A percentile compares a stretch with the other conserved stretches of the same genome.
phyloP scores from a whole-genome alignment of 2,113 vertebrate species.

The Sander lucioperca region DNA sequence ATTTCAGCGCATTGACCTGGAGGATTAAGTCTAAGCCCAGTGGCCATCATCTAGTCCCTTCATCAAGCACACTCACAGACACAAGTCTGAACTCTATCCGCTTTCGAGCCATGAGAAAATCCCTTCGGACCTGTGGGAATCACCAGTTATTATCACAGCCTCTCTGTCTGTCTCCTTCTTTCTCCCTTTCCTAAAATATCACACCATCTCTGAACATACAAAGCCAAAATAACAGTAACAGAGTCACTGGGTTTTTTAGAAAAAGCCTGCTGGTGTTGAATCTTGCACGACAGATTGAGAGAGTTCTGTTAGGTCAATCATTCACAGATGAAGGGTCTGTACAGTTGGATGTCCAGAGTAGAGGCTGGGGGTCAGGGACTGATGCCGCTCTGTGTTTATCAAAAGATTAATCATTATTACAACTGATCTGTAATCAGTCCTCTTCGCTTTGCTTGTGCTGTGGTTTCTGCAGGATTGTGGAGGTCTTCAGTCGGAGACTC shows the following conservation, averaged over 20 bases:
- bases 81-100: constrained; percentile 66
- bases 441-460: constrained; percentile 17
- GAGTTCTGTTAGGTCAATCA: constrained; percentile 55
- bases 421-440: constrained; percentile 21
- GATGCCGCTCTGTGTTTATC: constrained; percentile 53
- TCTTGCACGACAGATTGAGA: constrained; percentile 12
- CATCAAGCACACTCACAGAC: constrained; percentile 64
- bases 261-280: constrained; percentile 11
- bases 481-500: constrained; percentile 88
- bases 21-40: constrained; percentile 81
- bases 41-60: constrained; percentile 69
- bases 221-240: constrained; percentile 16
- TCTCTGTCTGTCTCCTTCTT: constrained; percentile 45
- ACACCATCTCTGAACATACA: constrained; percentile 33
- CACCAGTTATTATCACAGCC: constrained; percentile 68
- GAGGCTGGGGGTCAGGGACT: constrained; percentile 20
- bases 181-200: constrained; percentile 50
- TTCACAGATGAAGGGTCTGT: constrained; percentile 53
- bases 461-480: constrained; percentile 84
- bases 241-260: constrained; percentile 10
- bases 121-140: constrained; percentile 75
- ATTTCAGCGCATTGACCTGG: constrained; percentile 80
- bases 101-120: constrained; percentile 76
- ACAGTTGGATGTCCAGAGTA: not conserved
- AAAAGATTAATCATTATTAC: constrained; percentile 66